Base-by-base conservation (phyloP, 2,888 invertebrate species). In the Cancer borealis region DNA sequence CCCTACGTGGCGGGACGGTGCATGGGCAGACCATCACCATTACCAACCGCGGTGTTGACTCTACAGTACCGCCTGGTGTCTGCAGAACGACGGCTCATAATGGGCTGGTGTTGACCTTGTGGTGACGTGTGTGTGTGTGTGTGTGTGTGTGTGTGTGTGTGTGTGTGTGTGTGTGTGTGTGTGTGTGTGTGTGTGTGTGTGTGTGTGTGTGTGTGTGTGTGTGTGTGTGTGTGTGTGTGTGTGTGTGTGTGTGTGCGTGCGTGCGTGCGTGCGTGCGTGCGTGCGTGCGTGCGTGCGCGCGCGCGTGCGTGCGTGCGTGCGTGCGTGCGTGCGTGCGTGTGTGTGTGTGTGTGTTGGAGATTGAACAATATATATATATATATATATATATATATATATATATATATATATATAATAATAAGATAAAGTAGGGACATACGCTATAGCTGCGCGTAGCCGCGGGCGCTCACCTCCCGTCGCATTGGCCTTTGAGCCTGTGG, bases 371-470 rank as follows among this genome's bases (percentile, higher is more conserved):
- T 89, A 89, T 89, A 89, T 89, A 89, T 89, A 89, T 89, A 89
- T 91, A 91, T 91, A 54, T 91, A 54, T 91, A 91, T 60, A 17
- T 91, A 54, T 91, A 54, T 91, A 91, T 91, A 91, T 91, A 60
- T 54, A 54, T 91, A 91, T 91, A 91, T 91, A 91, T 91, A 91
- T 54, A 91, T 45, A 88, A n/a, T n/a, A n/a, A n/a, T n/a, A n/a
- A n/a, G n/a, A n/a, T n/a, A n/a, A n/a, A n/a, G n/a, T n/a, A n/a
- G n/a, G n/a, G n/a, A n/a, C n/a, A n/a, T n/a, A n/a, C n/a, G n/a
- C n/a, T 84, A 84, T 84, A 84, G 10, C 10, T 84, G 39, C 1
- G 39, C 39, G 39, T 39, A 39, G 39, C 39, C 2, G 39, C 39
- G 39, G 39, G 39, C 39, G 39, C 39, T 39, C 39, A 39, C 2